Conservation (phyloP, 2,888 invertebrate genomes). For the Spisula subtruncata region DNA sequence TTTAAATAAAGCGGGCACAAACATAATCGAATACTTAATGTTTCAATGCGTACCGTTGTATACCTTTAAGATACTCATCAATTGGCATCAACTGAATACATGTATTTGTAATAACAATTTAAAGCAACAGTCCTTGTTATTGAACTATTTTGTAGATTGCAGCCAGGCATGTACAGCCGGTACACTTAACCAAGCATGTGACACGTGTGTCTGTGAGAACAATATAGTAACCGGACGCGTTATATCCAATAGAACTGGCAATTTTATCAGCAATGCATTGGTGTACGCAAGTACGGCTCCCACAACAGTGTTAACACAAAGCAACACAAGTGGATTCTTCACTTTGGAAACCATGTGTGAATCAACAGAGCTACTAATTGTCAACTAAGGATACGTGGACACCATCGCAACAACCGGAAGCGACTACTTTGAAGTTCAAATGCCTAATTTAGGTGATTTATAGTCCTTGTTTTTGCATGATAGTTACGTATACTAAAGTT, state of each 20-base stretch:
- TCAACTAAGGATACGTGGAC: conserved; percentile 19
- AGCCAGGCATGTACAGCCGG: not conserved
- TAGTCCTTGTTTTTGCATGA: no score
- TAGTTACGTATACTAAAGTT: no score
- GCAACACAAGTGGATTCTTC: conserved; percentile 29
- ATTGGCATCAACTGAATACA: not conserved
- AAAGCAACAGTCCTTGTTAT: not conserved
- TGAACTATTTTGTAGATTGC: conserved; percentile 11
- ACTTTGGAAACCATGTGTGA: not conserved
- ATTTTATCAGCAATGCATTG: conserved; percentile 23
- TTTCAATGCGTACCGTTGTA: not conserved
- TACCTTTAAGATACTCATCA: not conserved
- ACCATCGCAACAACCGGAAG: not conserved
- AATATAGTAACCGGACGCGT: conserved; percentile 24
- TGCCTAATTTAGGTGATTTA: conserved; percentile 5
- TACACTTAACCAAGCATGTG: conserved; percentile 18
- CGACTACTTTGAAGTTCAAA: not conserved
- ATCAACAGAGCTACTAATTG: not conserved
- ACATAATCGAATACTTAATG: not conserved
- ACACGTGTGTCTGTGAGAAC: conserved; percentile 24
- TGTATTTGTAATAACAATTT: not conserved
- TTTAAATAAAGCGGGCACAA: not conserved
- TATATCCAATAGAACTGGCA: not conserved
- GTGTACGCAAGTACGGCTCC: conserved; percentile 29
- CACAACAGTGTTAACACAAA: not conserved